These are phyloP conservation scores for Ispidina lecontei DNA, from an alignment of 2,797 vertebrate species.

Conservation along the genomic window DNA sequence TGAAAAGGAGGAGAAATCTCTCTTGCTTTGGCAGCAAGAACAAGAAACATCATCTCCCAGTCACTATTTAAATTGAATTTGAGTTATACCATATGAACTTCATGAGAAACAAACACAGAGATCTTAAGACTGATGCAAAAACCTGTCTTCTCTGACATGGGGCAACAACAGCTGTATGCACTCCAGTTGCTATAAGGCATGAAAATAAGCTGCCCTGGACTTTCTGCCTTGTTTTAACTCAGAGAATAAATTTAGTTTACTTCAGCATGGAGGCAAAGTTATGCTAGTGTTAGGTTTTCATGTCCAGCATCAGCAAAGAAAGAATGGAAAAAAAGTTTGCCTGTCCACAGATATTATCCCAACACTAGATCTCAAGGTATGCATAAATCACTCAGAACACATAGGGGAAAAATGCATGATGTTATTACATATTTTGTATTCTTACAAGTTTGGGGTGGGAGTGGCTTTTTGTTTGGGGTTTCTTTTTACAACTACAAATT, in stretches of 20 bases:
- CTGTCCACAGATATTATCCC: neutral
- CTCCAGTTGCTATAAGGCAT: too few species aligned
- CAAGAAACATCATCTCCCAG: too few species aligned
- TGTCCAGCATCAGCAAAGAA: neutral
- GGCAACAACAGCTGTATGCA: too few species aligned
- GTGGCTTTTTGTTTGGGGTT: neutral
- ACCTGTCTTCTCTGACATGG: too few species aligned
- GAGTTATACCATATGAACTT: too few species aligned
- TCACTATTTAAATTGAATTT: too few species aligned
- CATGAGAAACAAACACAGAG: too few species aligned
- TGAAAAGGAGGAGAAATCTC: neutral
- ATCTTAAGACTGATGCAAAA: too few species aligned
- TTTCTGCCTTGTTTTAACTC: too few species aligned
- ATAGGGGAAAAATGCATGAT: neutral
- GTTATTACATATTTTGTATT: neutral
- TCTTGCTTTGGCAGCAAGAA: too few species aligned
- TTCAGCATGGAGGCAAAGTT: neutral
- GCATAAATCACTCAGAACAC: neutral
- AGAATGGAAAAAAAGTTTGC: neutral
- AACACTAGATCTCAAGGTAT: neutral
- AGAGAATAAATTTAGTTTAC: neutral
- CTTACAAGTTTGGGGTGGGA: neutral
- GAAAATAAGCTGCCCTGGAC: too few species aligned
- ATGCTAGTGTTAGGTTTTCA: neutral
- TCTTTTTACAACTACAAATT: neutral